Evolutionary conservation across 2,888 invertebrate species (phyloP).

Genomic region (Sturmia bella): DNA sequence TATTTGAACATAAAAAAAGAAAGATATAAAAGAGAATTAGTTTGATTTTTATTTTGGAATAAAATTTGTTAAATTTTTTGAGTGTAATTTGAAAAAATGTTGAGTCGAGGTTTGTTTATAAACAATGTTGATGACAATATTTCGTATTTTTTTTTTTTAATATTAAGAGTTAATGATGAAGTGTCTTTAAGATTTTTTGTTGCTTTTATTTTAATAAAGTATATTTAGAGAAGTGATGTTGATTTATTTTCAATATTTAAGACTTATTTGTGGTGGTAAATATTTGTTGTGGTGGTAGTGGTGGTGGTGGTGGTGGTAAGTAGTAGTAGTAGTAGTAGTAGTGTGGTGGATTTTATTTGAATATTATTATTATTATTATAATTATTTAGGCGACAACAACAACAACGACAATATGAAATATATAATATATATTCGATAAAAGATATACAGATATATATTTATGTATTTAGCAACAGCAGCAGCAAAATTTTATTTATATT

Average conservation of each 20-base stretch:
- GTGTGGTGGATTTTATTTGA: constrained; percentile 58
- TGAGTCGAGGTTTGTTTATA: constrained; percentile 67
- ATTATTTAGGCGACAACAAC: constrained; percentile 72
- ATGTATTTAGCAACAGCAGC: constrained; percentile 70
- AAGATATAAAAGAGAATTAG: constrained; percentile 68
- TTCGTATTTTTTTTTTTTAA: constrained; percentile 41
- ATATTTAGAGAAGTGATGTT: constrained; percentile 59
- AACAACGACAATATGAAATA: constrained; percentile 71
- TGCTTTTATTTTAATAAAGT: constrained; percentile 35
- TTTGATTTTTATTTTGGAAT: constrained; percentile 55
- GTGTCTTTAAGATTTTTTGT: constrained; percentile 54
- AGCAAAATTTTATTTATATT: constrained; percentile 57
- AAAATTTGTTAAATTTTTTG: constrained; percentile 56
- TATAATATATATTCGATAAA: constrained; percentile 57
- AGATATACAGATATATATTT: constrained; percentile 55
- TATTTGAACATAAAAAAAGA: constrained; percentile 66
- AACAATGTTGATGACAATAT: constrained; percentile 71
- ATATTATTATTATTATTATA: constrained; percentile 29
- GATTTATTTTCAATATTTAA: constrained; percentile 44
- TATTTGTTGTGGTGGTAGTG: constrained; percentile 20
- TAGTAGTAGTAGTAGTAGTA: constrained; percentile 62
- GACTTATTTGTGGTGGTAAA: constrained; percentile 56
- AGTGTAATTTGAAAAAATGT: constrained; percentile 64
- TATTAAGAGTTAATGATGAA: constrained; percentile 63
- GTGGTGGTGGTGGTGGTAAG: constrained; percentile 62